Base-by-base conservation (phyloP, 2,113 vertebrate genomes). In the Lonchura striata region DNA sequence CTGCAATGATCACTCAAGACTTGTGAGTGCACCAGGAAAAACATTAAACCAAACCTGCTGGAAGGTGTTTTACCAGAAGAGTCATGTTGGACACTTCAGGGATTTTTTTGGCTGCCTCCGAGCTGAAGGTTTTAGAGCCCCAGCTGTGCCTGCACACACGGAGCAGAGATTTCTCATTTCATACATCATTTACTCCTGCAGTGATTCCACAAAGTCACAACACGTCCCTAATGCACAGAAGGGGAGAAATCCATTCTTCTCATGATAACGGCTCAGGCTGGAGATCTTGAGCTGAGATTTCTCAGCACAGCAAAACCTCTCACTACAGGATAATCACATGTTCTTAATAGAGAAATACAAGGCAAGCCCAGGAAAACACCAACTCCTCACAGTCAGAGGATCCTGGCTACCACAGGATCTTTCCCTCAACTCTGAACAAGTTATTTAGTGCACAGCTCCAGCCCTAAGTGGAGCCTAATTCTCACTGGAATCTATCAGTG, bases 121-220 rank as follows among this genome's bases (percentile, higher is more conserved):
- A 91, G 66, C 75, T 52, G 74, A 92, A 89, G 22, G 0, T 77
- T 87, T 95, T n/a, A 59, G 63, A 95, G 77, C 57, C 11, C 81
- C 20, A 78, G 63, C 86, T 91, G 78, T 77, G 70, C n/a, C 78
- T 79, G 70, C 17, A 4, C 15, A 31, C 41, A 49, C 7, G 0
- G 82, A 96, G 94, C 96, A 95, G 89, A 97, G 96, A 96, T 96
- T 97, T 97, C 95, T 97, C 97, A 97, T 98, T 98, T 98, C 97
- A 97, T 98, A 98, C 97, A 96, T 91, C 98, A 97, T 98, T 98
- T 97, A 97, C 96, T 98, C 91, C 93, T 41, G 94, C 54, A 28
- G 89, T 21, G 91, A 96, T 90, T 96, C 96, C 92, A 96, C 95
- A 93, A 86, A 97, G 94, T 94, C 94, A 97, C 96, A 95, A 92